These are phyloP conservation scores for Entomobrya proxima DNA, from an alignment of 2,888 invertebrate species.

Conservation along the genomic window DNA sequence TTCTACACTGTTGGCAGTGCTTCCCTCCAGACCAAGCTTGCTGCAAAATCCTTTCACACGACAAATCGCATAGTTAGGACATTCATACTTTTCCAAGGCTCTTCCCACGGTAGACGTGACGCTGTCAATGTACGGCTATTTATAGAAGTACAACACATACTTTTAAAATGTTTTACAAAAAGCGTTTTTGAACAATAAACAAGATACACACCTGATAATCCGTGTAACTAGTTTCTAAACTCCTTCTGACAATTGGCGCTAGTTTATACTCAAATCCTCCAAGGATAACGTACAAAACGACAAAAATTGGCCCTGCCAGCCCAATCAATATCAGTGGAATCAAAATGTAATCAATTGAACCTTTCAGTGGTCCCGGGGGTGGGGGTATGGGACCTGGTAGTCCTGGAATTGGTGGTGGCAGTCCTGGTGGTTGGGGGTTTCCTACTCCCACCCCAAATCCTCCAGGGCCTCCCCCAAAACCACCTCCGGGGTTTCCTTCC, in stretches of 20 bases:
- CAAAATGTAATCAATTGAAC: constrained; percentile 74
- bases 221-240: constrained; percentile 48
- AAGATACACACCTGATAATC: constrained; percentile 62
- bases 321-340: constrained; percentile 75
- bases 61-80: constrained; percentile 72
- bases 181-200: too few relatives aligned
- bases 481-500: neutral
- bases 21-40: constrained; percentile 51
- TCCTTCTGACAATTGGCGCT: constrained; percentile 70
- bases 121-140: constrained; percentile 63
- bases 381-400: constrained; percentile 42
- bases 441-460: constrained; percentile 26
- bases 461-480: neutral
- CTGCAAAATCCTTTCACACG: constrained; percentile 64
- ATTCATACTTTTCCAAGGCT: constrained; percentile 70
- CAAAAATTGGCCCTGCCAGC: constrained; percentile 75
- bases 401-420: constrained; percentile 27
- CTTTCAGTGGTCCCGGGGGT: constrained; percentile 71
- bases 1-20: constrained; percentile 22
- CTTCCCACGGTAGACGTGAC: constrained; percentile 62
- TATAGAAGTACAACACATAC: too few relatives aligned
- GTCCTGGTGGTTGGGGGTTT: neutral
- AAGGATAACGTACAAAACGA: constrained; percentile 74
- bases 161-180: too few relatives aligned
- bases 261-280: constrained; percentile 74